These are phyloP conservation scores for Phenganax subtilis DNA, from an alignment of 92 coral and sea anemone species.

Conservation along the genomic window DNA sequence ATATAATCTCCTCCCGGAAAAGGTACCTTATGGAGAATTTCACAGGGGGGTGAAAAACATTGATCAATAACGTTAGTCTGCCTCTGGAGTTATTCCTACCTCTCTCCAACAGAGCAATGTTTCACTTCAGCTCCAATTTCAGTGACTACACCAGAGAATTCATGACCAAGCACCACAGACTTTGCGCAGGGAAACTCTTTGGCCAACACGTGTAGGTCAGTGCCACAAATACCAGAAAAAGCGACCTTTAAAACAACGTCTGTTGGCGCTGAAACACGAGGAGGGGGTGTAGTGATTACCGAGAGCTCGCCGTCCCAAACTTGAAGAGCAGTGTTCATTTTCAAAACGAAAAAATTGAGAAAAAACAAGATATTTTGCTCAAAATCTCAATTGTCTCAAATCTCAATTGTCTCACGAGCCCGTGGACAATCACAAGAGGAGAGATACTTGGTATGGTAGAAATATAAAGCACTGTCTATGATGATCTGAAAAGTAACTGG, in stretches of 20 bases:
- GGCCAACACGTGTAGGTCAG: constrained; percentile 64
- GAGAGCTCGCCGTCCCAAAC: constrained; percentile 90
- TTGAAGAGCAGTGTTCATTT: constrained; percentile 88
- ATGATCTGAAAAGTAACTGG: no score
- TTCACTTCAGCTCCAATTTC: constrained; percentile 84
- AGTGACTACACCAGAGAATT: constrained; percentile 88
- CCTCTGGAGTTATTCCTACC: constrained; percentile 50
- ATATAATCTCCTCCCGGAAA: no score
- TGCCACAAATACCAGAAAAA: constrained; percentile 79
- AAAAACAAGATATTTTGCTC: not conserved
- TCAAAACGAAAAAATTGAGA: not conserved
- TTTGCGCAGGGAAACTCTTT: constrained; percentile 83
- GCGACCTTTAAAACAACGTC: constrained; percentile 89
- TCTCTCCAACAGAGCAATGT: constrained; percentile 79
- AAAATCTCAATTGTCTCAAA: not conserved
- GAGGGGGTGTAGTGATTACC: constrained; percentile 76
- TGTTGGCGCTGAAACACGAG: constrained; percentile 71
- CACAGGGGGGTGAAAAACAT: not conserved
- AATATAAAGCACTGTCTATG: no score
- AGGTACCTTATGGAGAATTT: not conserved
- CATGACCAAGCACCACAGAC: constrained; percentile 88
- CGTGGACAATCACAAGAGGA: not conserved
- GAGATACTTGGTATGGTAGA: no score
- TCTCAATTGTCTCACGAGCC: not conserved
- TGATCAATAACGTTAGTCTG: no score